Evolutionary conservation across 2,888 invertebrate genomes (phyloP), one percentile per base, ranked within the genome.

Genomic region (Hirudinaria manillensis): DNA sequence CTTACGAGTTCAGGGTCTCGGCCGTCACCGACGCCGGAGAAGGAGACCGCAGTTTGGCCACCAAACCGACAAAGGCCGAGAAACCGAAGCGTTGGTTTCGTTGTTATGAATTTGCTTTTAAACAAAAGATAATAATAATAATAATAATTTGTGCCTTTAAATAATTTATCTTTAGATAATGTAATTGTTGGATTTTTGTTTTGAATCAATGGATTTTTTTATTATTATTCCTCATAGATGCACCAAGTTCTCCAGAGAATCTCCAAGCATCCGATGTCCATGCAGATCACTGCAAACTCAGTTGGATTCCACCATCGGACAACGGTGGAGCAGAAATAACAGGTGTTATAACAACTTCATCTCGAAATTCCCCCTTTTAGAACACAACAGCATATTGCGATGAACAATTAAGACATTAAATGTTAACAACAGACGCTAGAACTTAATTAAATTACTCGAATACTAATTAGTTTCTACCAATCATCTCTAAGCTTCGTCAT

Each of bases 1-100:
- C 95, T 84, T 96, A 94, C 83, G 97, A 98, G 87, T 98, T 98
- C 89, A 89, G 97, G 80, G 91, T 98, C 75, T 92, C 92, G 82
- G 98, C 99, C 27, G 89, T 96, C 27, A 99, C 99, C 84, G 78
- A 77, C n/a, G 90, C 93, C 55, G 99, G 96, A 82, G 92, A 93
- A 82, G 91, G 93, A 90, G 94, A 96, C 84, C 96, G 96, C 0
- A 94, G 96, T 80, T 88, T 91, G 6, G 93, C 94, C 85, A 94
- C 96, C 0, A 92, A 92, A 61, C 95, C 97, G 0, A 92, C 81
- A 91, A 97, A 84, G 90, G 93, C 99, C 71, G 86, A 84, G 76
- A 87, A 87, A 79, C 85, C 85, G 77, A 80, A 84, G 67, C 84
- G 86, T 85, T 78, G 77, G 82, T 36, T 38, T 72, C 29, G 1